Evolutionary conservation across 2,888 invertebrate genomes (phyloP).

Genomic region (Julus scanicus): DNA sequence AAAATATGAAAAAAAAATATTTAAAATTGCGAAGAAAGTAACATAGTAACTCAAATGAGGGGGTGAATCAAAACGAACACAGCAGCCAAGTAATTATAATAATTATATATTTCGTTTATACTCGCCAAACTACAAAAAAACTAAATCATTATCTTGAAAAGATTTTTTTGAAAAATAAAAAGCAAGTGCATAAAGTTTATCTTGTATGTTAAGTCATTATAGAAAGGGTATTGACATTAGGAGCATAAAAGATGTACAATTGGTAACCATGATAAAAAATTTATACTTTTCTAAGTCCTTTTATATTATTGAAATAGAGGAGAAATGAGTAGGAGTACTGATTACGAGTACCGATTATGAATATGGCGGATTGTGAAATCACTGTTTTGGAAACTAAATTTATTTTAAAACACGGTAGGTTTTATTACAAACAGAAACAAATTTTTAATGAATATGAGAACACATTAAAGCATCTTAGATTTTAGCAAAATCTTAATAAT

Average conservation of each 20-base stretch:
- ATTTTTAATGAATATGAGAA: too few species aligned
- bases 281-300: not conserved
- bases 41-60: not conserved
- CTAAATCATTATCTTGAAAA: not conserved
- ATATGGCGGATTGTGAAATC: too few species aligned
- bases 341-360: too few species aligned
- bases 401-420: too few species aligned
- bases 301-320: too few species aligned
- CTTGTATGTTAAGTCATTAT: not conserved
- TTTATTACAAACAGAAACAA: too few species aligned
- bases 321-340: too few species aligned
- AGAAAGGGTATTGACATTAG: not conserved
- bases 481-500: too few species aligned
- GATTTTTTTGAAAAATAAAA: not conserved
- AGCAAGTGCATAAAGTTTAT: not conserved
- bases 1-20: not conserved
- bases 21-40: not conserved
- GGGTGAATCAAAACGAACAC: conserved; percentile 8
- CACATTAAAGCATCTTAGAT: too few species aligned
- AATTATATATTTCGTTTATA: not conserved
- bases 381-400: too few species aligned
- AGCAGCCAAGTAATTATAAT: conserved; percentile 12
- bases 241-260: not conserved
- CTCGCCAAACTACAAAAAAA: not conserved
- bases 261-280: not conserved